Conservation (phyloP, 2,797 vertebrate genomes). For the Bryconaethiops microstoma region DNA sequence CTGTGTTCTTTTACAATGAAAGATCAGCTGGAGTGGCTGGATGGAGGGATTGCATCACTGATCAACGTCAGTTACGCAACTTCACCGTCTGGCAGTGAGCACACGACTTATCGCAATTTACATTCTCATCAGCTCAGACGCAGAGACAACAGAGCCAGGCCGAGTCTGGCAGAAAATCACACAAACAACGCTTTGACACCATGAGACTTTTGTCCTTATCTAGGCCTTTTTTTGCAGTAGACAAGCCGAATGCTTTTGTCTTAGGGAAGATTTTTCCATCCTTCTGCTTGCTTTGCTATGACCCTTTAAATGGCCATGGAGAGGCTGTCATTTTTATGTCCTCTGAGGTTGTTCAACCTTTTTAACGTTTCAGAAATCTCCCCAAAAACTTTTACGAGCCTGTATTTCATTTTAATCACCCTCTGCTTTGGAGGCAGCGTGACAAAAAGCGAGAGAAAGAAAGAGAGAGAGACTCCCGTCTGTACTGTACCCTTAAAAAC, state of each 20-base stretch:
- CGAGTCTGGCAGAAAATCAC: constrained; percentile 23
- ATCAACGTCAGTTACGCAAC: constrained; percentile 62
- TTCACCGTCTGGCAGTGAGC: constrained; percentile 50
- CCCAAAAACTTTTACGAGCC: constrained; percentile 59
- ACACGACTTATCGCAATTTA: constrained; percentile 65
- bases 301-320: constrained; percentile 41
- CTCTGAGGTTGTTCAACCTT: constrained; percentile 55
- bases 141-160: constrained; percentile 54
- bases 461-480: constrained; percentile 36
- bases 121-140: constrained; percentile 59
- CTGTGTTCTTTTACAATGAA: constrained; percentile 65
- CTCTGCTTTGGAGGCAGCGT: constrained; percentile 43
- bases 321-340: constrained; percentile 50
- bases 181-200: neutral
- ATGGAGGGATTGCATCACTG: constrained; percentile 70
- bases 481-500: neutral
- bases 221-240: constrained; percentile 32
- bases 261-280: constrained; percentile 55
- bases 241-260: constrained; percentile 61
- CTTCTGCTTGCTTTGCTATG: constrained; percentile 40
- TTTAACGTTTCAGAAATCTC: constrained; percentile 65
- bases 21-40: constrained; percentile 67
- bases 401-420: constrained; percentile 71
- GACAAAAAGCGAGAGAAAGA: constrained; percentile 48
- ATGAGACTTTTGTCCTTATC: neutral